phyloP scores from a whole-genome alignment of 2,888 invertebrate genomes.

The Camptogramma bilineatum region DNA sequence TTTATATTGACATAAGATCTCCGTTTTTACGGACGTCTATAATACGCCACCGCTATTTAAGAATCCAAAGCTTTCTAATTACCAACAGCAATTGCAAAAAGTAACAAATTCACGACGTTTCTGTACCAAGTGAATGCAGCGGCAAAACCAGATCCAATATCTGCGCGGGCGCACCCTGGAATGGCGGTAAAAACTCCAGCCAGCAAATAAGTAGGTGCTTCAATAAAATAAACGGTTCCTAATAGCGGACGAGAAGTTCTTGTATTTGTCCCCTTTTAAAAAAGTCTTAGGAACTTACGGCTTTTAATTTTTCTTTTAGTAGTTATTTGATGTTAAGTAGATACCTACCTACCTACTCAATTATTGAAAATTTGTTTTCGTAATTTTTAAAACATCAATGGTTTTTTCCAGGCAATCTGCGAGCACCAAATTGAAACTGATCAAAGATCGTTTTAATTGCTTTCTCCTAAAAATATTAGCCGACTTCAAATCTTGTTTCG shows the following conservation, averaged over 20 bases:
- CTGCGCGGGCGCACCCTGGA: slow-evolving; percentile 56
- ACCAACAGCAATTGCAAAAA: slow-evolving; percentile 25
- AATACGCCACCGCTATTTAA: not conserved
- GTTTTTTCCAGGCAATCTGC: not conserved
- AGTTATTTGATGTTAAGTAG: not conserved
- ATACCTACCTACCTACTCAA: not conserved
- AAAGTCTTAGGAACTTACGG: not conserved
- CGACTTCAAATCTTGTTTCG: not conserved
- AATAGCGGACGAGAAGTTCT: slow-evolving; percentile 38
- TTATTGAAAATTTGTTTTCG: too few relatives aligned
- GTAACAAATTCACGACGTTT: slow-evolving; percentile 48
- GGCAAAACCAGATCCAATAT: slow-evolving; percentile 56
- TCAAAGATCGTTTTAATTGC: slow-evolving; percentile 12
- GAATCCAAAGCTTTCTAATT: slow-evolving; percentile 14
- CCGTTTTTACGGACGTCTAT: not conserved
- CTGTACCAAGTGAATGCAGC: slow-evolving; percentile 52
- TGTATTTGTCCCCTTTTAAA: not conserved
- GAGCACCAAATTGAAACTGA: not conserved
- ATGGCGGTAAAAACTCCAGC: slow-evolving; percentile 61
- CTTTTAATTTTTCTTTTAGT: not conserved
- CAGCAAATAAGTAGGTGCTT: slow-evolving; percentile 67
- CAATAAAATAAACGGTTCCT: slow-evolving; percentile 74
- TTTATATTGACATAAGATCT: too few relatives aligned
- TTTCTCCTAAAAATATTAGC: slow-evolving; percentile 1
- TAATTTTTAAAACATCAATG: not conserved